Base-by-base conservation (phyloP, 2,888 invertebrate genomes). In the Mythimna loreyi region DNA sequence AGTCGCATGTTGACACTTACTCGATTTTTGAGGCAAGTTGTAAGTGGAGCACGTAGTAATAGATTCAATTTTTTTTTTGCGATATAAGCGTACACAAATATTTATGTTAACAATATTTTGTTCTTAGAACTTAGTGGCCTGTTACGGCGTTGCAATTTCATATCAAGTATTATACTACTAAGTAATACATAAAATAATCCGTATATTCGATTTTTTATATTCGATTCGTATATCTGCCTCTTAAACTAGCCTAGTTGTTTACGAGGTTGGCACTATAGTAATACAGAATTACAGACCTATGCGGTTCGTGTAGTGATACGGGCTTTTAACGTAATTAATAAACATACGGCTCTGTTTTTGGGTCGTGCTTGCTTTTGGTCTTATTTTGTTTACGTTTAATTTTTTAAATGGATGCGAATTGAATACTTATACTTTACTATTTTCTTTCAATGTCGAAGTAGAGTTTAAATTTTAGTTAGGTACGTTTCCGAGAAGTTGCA, bases 261-360 rank as follows among this genome's bases (percentile, higher is more conserved):
- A 49, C 57, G 49, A 75, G 55, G n/a, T 47, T n/a, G 55, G 11
- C 25, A 9, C 30, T 23, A 16, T 0, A n/a, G 23, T 47, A 45
- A n/a, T n/a, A n/a, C n/a, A n/a, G n/a, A n/a, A n/a, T n/a, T 33
- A 58, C 53, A 47, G 25, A 71, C 59, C 40, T 58, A 59, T 36
- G 28, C 56, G 59, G 19, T 45, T 8, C 45, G 28, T 43, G 23
- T 58, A 47, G 11, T 25, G 45, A 60, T 78, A 71, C 30, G 61
- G 33, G 74, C 66, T 78, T 74, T 78, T 71, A 78, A 78, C 58
- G 63, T 78, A 78, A 78, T 78, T 74, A 77, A 78, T 71, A 71
- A 61, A 78, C 61, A 78, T 70, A 74, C 74, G 78, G 71, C 21
- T 43, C 23, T 0, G 55, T 61, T 78, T 78, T 71, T 64, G 63